Base-by-base conservation (phyloP, 2,888 invertebrate genomes). In the Ethmia dodecea region DNA sequence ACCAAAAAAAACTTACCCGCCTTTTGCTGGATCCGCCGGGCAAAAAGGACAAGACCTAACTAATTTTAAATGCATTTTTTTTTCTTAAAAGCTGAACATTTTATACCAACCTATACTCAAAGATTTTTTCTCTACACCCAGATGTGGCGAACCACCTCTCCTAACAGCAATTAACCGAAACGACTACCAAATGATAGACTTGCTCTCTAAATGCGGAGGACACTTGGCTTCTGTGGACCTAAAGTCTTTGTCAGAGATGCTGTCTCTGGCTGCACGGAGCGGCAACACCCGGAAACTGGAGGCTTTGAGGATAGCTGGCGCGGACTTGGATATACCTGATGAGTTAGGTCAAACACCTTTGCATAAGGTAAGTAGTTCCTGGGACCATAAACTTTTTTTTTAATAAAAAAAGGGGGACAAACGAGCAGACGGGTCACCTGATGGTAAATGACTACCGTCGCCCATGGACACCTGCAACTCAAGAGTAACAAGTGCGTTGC, bases 141-240 rank as follows among this genome's bases (percentile, higher is more conserved):
- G 89, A 47, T 88, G 86, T 50, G 94, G 90, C 43, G 91, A 89
- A 51, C 92, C 91, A 12, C 93, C 91, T 1, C 88, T 94, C 0
- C 81, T 90, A 35, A 91, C 92, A 41, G 94, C 94, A 0, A 88
- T 94, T 1, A 79, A 89, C 26, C 77, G 77, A 26, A 91, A 93
- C 52, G 88, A 88, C 35, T 81, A 88, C 10, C 83, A 87, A 27
- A 89, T 91, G 6, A 93, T 96, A 33, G 72, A 88, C 13, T 47
- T 93, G 1, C 77, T 96, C 0, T 72, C 90, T 8, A 88, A 90
- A 49, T 93, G 94, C 48, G 96, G 96, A 0, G 94, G 94, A 1
- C 92, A 93, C 53, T 65, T 94, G 13, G 88, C 89, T 1, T 87
- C 86, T 5, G 87, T 89, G 0, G 84, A 84, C 41, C 73, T 87